Evolutionary conservation across 2,797 vertebrate species (phyloP).

Genomic region (Galago senegalensis): DNA sequence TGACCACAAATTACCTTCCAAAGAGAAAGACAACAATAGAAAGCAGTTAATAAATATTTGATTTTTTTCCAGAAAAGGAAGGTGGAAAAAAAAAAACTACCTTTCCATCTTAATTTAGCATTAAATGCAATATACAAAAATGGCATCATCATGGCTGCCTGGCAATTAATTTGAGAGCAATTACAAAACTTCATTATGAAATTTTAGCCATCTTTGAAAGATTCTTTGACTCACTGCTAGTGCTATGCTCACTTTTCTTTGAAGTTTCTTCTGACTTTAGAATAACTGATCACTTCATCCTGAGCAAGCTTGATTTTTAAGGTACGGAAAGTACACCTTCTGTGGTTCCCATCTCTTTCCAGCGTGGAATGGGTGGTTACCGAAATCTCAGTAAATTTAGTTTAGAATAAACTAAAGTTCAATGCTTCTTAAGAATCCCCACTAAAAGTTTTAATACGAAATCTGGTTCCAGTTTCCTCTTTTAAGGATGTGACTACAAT

Average conservation of each 20-base stretch:
- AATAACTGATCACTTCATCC: background rate
- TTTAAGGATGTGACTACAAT: slow-evolving; percentile 72
- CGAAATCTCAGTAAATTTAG: slow-evolving; percentile 39
- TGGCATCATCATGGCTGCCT: slow-evolving; percentile 14
- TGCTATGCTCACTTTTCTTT: background rate
- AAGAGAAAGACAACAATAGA: slow-evolving; percentile 83
- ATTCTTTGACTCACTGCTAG: background rate
- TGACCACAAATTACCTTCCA: slow-evolving; percentile 89
- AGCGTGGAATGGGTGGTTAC: slow-evolving; percentile 38
- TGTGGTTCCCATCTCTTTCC: slow-evolving; percentile 20
- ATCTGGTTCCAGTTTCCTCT: slow-evolving; percentile 70
- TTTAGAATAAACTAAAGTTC: slow-evolving; percentile 57
- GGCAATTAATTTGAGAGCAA: background rate
- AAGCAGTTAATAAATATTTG: slow-evolving; percentile 85
- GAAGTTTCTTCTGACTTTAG: background rate
- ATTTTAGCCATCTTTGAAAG: background rate
- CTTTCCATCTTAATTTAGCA: slow-evolving; percentile 69
- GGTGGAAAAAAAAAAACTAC: background rate
- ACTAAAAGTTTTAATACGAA: slow-evolving; percentile 41
- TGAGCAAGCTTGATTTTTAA: background rate
- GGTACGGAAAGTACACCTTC: background rate
- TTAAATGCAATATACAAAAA: background rate
- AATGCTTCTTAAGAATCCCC: slow-evolving; percentile 42
- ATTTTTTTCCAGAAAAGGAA: slow-evolving; percentile 70
- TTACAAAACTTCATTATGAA: slow-evolving; percentile 39